Evolutionary conservation across 2,888 invertebrate genomes (phyloP).

Genomic region (Eueremaeus valkanovi): DNA sequence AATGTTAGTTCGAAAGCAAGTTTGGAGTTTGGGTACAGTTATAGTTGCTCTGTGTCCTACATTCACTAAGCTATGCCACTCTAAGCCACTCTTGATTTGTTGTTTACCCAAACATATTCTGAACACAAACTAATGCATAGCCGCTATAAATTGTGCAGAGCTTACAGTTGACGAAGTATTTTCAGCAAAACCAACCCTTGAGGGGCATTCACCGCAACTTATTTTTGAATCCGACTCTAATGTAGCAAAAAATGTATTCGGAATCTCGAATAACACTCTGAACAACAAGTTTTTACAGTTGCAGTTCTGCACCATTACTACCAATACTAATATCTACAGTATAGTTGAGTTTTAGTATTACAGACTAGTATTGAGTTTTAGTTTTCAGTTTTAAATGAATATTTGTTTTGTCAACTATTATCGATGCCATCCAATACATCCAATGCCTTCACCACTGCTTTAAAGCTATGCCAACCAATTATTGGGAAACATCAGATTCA

Average conservation of each 20-base stretch:
- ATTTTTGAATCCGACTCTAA: background rate
- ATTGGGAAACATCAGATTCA: background rate
- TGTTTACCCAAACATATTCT: constrained; percentile 9
- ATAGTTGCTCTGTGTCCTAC: constrained; percentile 17
- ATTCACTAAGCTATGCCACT: background rate
- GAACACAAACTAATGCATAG: too few relatives aligned
- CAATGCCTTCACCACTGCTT: too few relatives aligned
- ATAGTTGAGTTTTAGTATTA: too few relatives aligned
- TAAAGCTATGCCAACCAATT: background rate
- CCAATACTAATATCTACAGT: too few relatives aligned
- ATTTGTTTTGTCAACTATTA: too few relatives aligned
- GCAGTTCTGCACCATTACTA: too few relatives aligned
- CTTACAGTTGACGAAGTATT: background rate
- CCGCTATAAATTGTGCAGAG: too few relatives aligned
- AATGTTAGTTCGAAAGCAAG: constrained; percentile 16
- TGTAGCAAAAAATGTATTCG: background rate
- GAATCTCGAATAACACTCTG: background rate
- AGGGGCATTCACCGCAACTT: constrained; percentile 34
- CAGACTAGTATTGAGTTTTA: too few relatives aligned
- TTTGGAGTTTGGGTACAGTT: background rate
- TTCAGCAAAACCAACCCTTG: constrained; percentile 32
- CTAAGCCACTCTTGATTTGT: background rate
- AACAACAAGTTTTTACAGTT: constrained; percentile 10
- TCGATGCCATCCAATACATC: too few relatives aligned
- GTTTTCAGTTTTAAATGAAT: too few relatives aligned